Percentiles rank a stretch among this genome's conserved stretches.
These are phyloP conservation scores for Drosophila varians DNA, from an alignment of 1,140 invertebrate species.

Conservation along the genomic window DNA sequence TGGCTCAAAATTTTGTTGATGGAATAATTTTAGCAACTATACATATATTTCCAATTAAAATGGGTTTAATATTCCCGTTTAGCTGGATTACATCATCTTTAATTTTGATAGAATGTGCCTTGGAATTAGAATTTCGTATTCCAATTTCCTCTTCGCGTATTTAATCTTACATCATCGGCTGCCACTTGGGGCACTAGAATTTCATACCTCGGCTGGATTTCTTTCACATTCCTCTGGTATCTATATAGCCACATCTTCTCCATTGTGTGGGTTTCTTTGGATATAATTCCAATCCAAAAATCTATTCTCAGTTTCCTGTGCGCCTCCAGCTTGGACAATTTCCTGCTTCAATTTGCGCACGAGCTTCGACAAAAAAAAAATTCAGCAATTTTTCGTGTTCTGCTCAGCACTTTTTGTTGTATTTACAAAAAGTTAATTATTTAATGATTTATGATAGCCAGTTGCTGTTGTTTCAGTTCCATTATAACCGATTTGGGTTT, in stretches of 20 bases:
- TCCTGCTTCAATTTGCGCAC: slow-evolving; percentile 62
- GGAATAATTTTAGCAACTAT: not conserved
- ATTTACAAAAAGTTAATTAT: slow-evolving; percentile 77
- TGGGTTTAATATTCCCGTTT: slow-evolving; percentile 1
- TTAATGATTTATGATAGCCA: slow-evolving; percentile 78
- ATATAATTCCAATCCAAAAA: slow-evolving; percentile 25
- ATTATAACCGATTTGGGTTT: slow-evolving; percentile 43
- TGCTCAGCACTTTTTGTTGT: slow-evolving; percentile 24
- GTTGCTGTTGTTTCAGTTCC: slow-evolving; percentile 32
- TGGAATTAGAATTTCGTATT: not conserved
- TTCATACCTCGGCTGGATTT: slow-evolving; percentile 11
- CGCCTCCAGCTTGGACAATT: slow-evolving; percentile 52
- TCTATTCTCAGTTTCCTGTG: slow-evolving; percentile 57
- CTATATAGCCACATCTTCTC: slow-evolving; percentile 15
- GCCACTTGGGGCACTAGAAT: not conserved
- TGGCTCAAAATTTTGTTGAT: not conserved
- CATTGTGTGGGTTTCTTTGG: slow-evolving; percentile 41
- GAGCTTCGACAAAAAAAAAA: slow-evolving; percentile 34
- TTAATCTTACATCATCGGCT: slow-evolving; percentile 31
- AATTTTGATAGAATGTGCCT: not conserved
- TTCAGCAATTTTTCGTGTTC: slow-evolving; percentile 21
- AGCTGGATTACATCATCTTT: slow-evolving; percentile 11
- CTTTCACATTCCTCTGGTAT: slow-evolving; percentile 18
- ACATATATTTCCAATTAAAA: not conserved
- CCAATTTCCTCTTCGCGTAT: not conserved